Conservation (phyloP, 2,797 vertebrate species). For the Poecilia gillii region DNA sequence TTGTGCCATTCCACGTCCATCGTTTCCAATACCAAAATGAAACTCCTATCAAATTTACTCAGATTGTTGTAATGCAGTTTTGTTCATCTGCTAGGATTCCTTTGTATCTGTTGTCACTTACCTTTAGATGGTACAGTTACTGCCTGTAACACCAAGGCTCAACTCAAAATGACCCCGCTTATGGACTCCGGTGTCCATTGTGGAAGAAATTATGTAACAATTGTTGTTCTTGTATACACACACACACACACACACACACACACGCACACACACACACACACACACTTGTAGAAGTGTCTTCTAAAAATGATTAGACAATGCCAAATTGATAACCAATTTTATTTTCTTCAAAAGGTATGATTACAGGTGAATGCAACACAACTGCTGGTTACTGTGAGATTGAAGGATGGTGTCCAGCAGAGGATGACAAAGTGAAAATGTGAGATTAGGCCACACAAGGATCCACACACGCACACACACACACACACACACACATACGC, state of each 20-base stretch:
- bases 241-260: neutral
- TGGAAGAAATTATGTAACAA: neutral
- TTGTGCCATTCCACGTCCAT: neutral
- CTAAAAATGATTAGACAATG: neutral
- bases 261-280: no score
- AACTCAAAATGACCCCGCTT: neutral
- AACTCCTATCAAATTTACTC: neutral
- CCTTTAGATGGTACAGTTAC: neutral
- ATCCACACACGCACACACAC: no score
- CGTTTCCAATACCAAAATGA: neutral
- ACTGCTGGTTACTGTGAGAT: slow-evolving; percentile 82
- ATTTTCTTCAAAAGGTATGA: slow-evolving; percentile 72
- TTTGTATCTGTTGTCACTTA: neutral
- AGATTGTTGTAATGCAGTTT: neutral
- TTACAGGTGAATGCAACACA: slow-evolving; percentile 85
- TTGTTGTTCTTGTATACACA: neutral
- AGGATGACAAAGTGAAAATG: slow-evolving; percentile 75
- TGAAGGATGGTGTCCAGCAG: slow-evolving; percentile 91
- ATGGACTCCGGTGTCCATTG: neutral
- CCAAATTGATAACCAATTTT: neutral
- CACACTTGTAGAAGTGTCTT: neutral
- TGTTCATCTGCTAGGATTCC: neutral
- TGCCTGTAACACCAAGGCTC: neutral
- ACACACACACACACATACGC: no score
- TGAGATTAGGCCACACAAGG: slow-evolving; percentile 55